Percentiles rank a stretch among this genome's conserved stretches.
Evolutionary conservation across 2,888 invertebrate genomes (phyloP).

Genomic region (Agrochola macilenta): DNA sequence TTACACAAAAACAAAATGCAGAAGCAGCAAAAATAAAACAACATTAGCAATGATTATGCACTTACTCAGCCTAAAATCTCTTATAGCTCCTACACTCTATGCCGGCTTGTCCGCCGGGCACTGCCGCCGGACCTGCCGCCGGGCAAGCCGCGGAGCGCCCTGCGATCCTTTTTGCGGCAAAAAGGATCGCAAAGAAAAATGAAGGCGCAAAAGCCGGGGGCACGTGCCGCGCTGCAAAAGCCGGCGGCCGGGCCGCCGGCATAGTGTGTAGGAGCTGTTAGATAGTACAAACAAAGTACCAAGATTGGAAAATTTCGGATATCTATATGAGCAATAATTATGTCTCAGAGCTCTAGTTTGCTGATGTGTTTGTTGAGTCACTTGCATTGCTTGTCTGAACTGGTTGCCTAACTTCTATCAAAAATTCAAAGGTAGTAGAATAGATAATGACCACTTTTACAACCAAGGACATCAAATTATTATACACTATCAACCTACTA

Average conservation of each 20-base stretch:
- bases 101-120: too few relatives aligned
- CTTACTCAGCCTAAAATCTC: constrained; percentile 13
- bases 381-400: neutral
- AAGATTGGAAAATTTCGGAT: neutral
- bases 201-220: too few relatives aligned
- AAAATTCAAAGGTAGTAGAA: neutral
- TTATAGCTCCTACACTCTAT: too few relatives aligned
- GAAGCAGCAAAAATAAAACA: neutral
- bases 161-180: too few relatives aligned
- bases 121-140: too few relatives aligned
- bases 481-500: neutral
- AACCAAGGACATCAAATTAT: neutral
- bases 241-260: too few relatives aligned
- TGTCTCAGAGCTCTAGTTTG: neutral
- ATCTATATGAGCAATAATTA: neutral
- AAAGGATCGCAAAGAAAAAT: too few relatives aligned
- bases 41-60: neutral
- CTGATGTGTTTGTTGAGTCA: neutral
- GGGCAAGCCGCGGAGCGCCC: too few relatives aligned
- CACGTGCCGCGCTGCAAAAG: too few relatives aligned
- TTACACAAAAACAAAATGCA: constrained; percentile 5
- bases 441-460: neutral
- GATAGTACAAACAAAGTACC: neutral
- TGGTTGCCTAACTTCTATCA: neutral
- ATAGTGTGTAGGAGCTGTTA: too few relatives aligned